Percentiles rank a stretch among this genome's conserved stretches.
These are phyloP conservation scores for Itoplectis maculator DNA, from an alignment of 2,888 invertebrate genomes.

Conservation along the genomic window DNA sequence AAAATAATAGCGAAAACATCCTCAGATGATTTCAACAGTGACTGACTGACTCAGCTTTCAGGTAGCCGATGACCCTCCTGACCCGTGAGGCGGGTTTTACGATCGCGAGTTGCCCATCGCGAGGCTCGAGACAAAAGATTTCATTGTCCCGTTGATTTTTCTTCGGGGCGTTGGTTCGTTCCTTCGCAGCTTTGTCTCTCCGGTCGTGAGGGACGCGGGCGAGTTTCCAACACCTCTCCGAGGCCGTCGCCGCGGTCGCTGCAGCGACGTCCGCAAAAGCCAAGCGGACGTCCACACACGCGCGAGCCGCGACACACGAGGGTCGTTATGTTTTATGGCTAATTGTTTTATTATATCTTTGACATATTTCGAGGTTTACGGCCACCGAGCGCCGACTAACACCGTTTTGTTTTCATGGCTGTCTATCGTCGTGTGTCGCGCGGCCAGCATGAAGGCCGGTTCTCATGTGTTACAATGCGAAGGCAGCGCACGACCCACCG, in stretches of 20 bases:
- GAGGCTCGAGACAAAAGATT: slow-evolving; percentile 58
- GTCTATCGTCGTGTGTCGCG: slow-evolving; percentile 83
- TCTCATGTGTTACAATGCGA: slow-evolving; percentile 7
- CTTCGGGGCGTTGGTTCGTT: slow-evolving; percentile 60
- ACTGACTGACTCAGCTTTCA: slow-evolving; percentile 46
- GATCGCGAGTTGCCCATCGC: slow-evolving; percentile 35
- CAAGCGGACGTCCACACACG: slow-evolving; percentile 32
- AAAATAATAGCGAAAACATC: slow-evolving; percentile 54
- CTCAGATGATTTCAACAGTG: not conserved
- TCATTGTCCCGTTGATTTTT: slow-evolving; percentile 68
- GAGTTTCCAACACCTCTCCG: slow-evolving; percentile 60
- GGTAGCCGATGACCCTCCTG: slow-evolving; percentile 56
- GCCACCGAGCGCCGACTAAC: slow-evolving; percentile 75
- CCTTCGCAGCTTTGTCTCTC: slow-evolving; percentile 59
- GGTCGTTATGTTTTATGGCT: slow-evolving; percentile 85
- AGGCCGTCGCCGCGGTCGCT: slow-evolving; percentile 63
- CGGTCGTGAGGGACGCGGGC: slow-evolving; percentile 19
- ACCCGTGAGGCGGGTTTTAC: slow-evolving; percentile 56
- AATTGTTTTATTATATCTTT: slow-evolving; percentile 85
- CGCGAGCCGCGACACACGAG: slow-evolving; percentile 76
- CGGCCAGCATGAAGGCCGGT: slow-evolving; percentile 81
- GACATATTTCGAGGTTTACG: slow-evolving; percentile 85
- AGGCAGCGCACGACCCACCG: slow-evolving; percentile 6
- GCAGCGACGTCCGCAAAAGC: slow-evolving; percentile 59
- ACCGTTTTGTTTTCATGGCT: slow-evolving; percentile 81